These are phyloP conservation scores for Ellobius talpinus DNA, from an alignment of 2,113 vertebrate species.

Conservation along the genomic window DNA sequence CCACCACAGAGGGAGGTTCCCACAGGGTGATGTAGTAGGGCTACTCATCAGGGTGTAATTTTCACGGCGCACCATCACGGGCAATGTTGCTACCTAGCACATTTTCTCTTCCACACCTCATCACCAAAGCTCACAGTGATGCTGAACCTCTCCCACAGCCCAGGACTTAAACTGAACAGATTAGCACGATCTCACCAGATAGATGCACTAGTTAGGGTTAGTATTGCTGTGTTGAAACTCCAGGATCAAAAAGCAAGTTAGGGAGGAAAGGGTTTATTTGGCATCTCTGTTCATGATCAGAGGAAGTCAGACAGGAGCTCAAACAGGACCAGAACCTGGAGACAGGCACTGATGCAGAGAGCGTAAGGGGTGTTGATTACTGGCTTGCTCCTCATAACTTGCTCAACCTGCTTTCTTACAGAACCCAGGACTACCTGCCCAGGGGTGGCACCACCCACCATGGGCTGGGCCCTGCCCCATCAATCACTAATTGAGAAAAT, in stretches of 20 bases:
- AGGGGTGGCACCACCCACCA: neutral
- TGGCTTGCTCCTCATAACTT: neutral
- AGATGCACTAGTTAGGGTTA: neutral
- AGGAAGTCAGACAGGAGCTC: neutral
- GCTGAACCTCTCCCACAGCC: neutral
- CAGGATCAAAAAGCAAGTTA: neutral
- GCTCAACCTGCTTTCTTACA: neutral
- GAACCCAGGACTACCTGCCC: neutral
- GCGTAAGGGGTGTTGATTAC: neutral
- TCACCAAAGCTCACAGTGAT: neutral
- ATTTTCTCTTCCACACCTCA: neutral
- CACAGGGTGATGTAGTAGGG: neutral
- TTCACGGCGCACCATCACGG: neutral
- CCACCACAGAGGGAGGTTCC: neutral
- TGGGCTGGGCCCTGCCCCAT: neutral
- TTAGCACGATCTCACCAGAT: neutral
- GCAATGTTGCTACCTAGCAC: neutral
- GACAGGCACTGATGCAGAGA: neutral
- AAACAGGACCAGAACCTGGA: neutral
- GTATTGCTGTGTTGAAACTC: neutral
- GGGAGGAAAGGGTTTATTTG: too few relatives aligned
- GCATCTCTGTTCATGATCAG: neutral
- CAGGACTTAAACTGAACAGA: conserved; percentile 6
- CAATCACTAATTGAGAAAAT: neutral
- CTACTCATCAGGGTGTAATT: neutral